Evolutionary conservation across 2,888 invertebrate species (phyloP).

Genomic region (Geophilus truncorum): DNA sequence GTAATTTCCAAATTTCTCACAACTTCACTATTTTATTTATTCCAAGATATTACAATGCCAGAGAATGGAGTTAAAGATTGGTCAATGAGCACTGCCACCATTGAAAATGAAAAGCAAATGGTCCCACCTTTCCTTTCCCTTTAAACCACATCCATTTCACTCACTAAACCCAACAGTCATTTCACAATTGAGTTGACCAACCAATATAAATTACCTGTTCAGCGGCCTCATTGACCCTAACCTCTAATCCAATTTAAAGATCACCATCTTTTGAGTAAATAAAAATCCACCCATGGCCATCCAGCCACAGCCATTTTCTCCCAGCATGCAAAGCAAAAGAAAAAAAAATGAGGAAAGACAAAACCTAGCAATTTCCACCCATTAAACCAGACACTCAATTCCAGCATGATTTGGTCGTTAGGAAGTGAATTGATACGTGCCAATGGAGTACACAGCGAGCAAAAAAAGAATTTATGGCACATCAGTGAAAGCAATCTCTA

Average conservation of each 20-base stretch:
- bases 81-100: no score
- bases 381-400: background rate
- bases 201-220: no score
- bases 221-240: background rate
- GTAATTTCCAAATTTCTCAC: no score
- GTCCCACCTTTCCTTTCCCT: no score
- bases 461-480: background rate
- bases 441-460: background rate
- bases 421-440: background rate
- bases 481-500: background rate
- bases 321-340: no score
- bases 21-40: no score
- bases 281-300: background rate
- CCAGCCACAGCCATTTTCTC: background rate
- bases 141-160: no score
- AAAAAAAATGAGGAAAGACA: background rate
- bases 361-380: background rate
- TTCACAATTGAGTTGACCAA: no score
- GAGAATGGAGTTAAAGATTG: no score
- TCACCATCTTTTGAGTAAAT: background rate
- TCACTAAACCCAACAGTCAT: no score
- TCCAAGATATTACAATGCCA: no score
- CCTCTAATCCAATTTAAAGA: background rate
- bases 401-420: background rate
- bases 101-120: no score